Percentiles rank a stretch among this genome's conserved stretches.
Conservation (phyloP, 92 coral and sea anemone genomes). For the Chrysogorgia sp. region DNA sequence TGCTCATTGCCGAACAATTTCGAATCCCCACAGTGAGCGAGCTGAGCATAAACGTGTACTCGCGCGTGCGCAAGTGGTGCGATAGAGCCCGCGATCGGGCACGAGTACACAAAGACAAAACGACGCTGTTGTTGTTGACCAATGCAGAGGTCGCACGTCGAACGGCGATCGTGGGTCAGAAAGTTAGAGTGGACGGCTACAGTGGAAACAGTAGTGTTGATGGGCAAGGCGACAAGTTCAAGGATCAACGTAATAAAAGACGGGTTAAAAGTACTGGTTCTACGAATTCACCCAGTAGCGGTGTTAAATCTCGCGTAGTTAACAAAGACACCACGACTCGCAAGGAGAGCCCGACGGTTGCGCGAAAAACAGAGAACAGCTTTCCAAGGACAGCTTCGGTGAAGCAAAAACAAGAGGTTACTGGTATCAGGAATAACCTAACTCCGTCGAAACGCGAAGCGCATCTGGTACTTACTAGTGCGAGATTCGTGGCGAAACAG, state of each 20-base stretch:
- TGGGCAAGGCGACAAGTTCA: neutral
- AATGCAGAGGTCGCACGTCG: slow-evolving; percentile 71
- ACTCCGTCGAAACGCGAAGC: neutral
- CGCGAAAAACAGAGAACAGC: neutral
- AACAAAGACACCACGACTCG: neutral
- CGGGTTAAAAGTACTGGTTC: neutral
- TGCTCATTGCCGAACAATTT: slow-evolving; percentile 90
- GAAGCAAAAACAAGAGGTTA: neutral
- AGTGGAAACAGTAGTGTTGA: neutral
- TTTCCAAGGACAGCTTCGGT: neutral
- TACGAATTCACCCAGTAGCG: neutral
- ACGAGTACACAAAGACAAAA: slow-evolving; percentile 78
- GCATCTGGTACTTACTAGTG: neutral
- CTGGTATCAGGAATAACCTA: neutral
- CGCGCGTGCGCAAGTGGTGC: slow-evolving; percentile 94
- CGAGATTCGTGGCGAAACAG: neutral
- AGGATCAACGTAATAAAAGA: neutral
- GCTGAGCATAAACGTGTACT: slow-evolving; percentile 73
- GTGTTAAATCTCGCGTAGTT: neutral
- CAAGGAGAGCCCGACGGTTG: neutral
- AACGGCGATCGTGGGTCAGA: slow-evolving; percentile 87
- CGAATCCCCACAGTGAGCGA: slow-evolving; percentile 84
- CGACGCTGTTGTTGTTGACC: slow-evolving; percentile 75
- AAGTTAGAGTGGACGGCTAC: slow-evolving; percentile 85
- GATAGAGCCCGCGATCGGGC: slow-evolving; percentile 90